Base-by-base conservation (phyloP, 1,140 invertebrate species). In the Tetramorium parvispinum region DNA sequence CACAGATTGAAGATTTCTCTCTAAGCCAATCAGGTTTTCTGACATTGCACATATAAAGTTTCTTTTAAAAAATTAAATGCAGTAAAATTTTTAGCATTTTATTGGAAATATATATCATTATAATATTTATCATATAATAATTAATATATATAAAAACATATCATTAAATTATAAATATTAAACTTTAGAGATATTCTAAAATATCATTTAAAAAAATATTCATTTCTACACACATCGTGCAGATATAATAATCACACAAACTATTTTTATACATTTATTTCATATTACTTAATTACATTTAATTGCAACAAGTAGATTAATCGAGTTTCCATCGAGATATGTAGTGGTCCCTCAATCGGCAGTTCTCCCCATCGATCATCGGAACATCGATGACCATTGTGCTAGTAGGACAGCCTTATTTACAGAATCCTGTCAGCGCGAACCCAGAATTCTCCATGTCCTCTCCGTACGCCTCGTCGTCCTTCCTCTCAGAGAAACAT, bases 401-500 rank as follows among this genome's bases (percentile, higher is more conserved):
- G 24, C 51, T 65, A 11, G 6, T 55, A 24, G 88, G 61, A 18
- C 51, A 75, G 77, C 61, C 63, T 87, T 89, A 89, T 89, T 89
- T 89, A 83, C 65, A 73, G 85, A 83, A 65, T 83, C 65, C 71
- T 78, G 88, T 89, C 88, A 78, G 55, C 32, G 24, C 37, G 43
- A 43, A 57, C 51, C 71, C 71, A 18, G 46, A 49, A 55, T 79
- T 66, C 85, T 78, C 77, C 21, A 53, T 18, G 76, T 63, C 40
- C 75, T 73, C 68, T 24, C 53, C n/a, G 66, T 63, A 66, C 68
- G 51, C 32, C 27, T 66, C 51, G 59, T 77, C 77, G 75, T 83
- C 77, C 57, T 89, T 75, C 61, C 88, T 89, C 77, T 78, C 86
- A 73, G 88, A 78, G 88, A 83, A 57, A 83, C 57, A 43, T 87